Conservation (phyloP, 2,888 invertebrate species). For the Chrysotoxum bicinctum region DNA sequence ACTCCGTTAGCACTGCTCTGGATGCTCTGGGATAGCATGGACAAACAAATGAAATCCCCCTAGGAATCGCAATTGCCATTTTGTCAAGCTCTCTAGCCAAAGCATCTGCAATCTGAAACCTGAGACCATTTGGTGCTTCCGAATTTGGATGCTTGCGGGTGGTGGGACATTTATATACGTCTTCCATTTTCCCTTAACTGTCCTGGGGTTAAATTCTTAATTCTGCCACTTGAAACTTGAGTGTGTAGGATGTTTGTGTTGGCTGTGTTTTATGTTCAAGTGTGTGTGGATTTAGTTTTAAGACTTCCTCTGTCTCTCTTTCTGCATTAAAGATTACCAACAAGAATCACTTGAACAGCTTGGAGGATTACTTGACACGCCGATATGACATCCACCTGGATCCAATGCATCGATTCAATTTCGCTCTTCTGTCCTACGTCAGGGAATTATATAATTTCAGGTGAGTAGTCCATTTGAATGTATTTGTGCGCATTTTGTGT, state of each 20-base stretch:
- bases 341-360: constrained; percentile 79
- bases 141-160: constrained; percentile 46
- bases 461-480: constrained; percentile 80
- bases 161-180: constrained; percentile 45
- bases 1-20: constrained; percentile 12
- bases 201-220: constrained; percentile 69
- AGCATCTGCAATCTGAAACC: constrained; percentile 61
- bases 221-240: constrained; percentile 61
- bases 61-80: constrained; percentile 66
- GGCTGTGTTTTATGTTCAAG: constrained; percentile 44
- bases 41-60: constrained; percentile 58
- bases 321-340: constrained; percentile 79
- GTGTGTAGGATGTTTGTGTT: background rate
- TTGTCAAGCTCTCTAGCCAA: constrained; percentile 62
- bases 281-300: constrained; percentile 29
- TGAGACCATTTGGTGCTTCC: constrained; percentile 65
- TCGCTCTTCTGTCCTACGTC: constrained; percentile 84
- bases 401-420: constrained; percentile 86
- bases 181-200: constrained; percentile 28
- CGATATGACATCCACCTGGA: constrained; percentile 83
- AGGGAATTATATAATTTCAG: constrained; percentile 86
- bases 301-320: constrained; percentile 24
- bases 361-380: constrained; percentile 83
- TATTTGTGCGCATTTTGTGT: background rate
- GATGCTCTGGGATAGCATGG: constrained; percentile 1